phyloP scores from a whole-genome alignment of 2,888 invertebrate species.

The Watsonalla binaria region DNA sequence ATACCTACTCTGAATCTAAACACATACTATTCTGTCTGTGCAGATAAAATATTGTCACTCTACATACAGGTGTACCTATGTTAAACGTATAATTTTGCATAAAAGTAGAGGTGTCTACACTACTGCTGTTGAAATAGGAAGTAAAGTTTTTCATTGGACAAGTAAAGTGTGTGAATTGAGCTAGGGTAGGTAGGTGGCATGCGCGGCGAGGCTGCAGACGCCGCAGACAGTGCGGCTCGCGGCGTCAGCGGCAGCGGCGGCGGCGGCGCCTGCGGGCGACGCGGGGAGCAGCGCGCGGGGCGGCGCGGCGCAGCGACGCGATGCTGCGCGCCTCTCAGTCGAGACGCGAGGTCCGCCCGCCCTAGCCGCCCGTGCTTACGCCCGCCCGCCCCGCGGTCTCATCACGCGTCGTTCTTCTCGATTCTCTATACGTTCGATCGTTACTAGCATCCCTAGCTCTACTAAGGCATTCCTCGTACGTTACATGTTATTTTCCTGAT shows the following conservation, averaged over 20 bases:
- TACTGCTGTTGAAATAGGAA: conserved; percentile 6
- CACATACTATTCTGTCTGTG: no score
- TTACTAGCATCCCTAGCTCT: conserved; percentile 35
- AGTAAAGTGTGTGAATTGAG: not conserved
- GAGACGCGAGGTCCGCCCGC: conserved; percentile 80
- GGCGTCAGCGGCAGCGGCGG: conserved; percentile 33
- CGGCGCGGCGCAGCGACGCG: conserved; percentile 79
- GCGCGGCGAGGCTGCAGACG: conserved; percentile 64
- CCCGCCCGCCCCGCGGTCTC: conserved; percentile 68
- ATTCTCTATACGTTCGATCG: conserved; percentile 43
- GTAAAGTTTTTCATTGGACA: conserved; percentile 12
- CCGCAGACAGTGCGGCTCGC: conserved; percentile 64
- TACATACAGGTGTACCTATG: no score
- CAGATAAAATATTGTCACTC: no score
- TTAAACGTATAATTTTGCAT: no score
- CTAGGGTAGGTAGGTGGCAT: conserved; percentile 12
- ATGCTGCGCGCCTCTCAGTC: conserved; percentile 83
- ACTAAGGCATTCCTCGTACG: conserved; percentile 33
- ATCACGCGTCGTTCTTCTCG: conserved; percentile 49
- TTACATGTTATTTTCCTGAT: conserved; percentile 22
- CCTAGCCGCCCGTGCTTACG: conserved; percentile 70
- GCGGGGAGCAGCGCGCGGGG: conserved; percentile 41
- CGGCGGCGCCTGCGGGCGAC: conserved; percentile 59
- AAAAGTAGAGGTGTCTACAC: no score
- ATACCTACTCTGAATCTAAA: no score